A percentile compares a stretch with the other conserved stretches of the same genome.
phyloP scores from a whole-genome alignment of 92 coral and sea anemone genomes.

The Phenganax marumi region DNA sequence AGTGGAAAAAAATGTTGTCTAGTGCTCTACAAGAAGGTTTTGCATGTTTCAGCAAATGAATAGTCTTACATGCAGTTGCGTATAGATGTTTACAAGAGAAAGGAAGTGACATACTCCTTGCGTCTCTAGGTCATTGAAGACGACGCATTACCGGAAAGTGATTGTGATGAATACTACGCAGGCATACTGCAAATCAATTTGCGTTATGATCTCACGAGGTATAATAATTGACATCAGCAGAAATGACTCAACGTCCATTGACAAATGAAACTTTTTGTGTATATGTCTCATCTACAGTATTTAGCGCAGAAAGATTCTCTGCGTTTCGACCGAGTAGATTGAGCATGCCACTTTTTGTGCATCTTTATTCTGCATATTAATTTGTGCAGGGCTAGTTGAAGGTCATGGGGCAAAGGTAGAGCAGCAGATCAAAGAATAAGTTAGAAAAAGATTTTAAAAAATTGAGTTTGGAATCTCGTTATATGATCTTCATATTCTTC shows the following conservation, averaged over 20 bases:
- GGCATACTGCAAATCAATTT: slow-evolving; percentile 18
- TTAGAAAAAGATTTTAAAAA: too few species aligned
- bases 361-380: too few species aligned
- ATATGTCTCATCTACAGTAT: slow-evolving; percentile 9
- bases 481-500: background rate
- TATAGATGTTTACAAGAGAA: background rate
- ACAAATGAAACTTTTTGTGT: background rate
- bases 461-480: background rate
- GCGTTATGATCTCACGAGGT: slow-evolving; percentile 32
- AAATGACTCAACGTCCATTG: background rate
- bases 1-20: too few species aligned
- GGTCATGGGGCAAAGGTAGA: too few species aligned
- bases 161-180: slow-evolving; percentile 9
- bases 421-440: too few species aligned
- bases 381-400: too few species aligned
- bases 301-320: background rate
- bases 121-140: slow-evolving; percentile 20
- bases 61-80: background rate
- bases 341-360: too few species aligned
- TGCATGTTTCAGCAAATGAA: too few species aligned
- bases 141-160: background rate
- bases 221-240: background rate
- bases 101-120: background rate
- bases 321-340: too few species aligned
- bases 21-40: too few species aligned